Evolutionary conservation across 53 echinoderm and acorn worm genomes (phyloP).

Genomic region (Stichopus horrens): DNA sequence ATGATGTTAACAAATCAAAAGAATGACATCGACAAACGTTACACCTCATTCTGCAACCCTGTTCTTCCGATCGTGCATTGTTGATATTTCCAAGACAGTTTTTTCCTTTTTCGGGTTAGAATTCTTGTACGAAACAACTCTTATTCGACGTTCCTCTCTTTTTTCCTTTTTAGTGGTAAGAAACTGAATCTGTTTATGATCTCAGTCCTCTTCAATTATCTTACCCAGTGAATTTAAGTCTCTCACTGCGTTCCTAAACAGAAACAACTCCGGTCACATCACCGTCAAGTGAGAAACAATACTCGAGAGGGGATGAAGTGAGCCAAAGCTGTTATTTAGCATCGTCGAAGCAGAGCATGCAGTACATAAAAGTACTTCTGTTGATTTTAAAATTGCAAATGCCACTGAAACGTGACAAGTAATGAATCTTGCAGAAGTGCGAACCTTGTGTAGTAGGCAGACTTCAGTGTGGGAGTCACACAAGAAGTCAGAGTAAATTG

Average conservation of each 20-base stretch:
- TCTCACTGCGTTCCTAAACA: conserved; percentile 16
- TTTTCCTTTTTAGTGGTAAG: background rate
- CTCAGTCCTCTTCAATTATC: background rate
- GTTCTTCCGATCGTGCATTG: no score
- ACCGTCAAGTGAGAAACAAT: conserved; percentile 20
- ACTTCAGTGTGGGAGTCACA: background rate
- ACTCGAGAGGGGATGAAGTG: conserved; percentile 36
- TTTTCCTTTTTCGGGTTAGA: no score
- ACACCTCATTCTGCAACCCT: no score
- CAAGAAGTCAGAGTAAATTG: background rate
- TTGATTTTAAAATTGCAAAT: conserved; percentile 48
- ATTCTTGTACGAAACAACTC: no score
- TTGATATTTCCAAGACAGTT: no score
- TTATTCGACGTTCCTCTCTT: no score
- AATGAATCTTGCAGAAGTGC: conserved; percentile 26
- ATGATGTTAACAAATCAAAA: no score
- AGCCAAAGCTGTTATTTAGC: conserved; percentile 32
- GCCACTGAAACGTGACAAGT: conserved; percentile 45
- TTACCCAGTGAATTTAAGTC: conserved; percentile 19
- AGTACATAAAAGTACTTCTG: conserved; percentile 38
- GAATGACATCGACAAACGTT: no score
- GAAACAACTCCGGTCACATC: background rate
- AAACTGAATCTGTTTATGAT: conserved; percentile 2
- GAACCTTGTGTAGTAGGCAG: background rate
- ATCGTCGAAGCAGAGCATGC: background rate